These are phyloP conservation scores for Petroica traversi DNA, from an alignment of 2,113 vertebrate genomes.

Conservation along the genomic window DNA sequence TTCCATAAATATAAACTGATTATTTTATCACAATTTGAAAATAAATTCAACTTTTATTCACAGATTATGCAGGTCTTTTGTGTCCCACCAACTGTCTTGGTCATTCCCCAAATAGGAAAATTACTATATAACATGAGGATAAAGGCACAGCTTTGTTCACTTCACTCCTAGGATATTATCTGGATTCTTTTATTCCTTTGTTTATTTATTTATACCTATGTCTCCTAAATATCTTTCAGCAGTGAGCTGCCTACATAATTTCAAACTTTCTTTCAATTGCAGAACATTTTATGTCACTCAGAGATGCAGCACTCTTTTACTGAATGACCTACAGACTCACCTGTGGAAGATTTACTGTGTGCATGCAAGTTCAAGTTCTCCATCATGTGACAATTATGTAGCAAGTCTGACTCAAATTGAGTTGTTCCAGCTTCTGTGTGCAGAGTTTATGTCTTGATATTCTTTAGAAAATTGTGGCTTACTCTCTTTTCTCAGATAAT, in stretches of 20 bases:
- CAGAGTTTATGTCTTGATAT: background rate
- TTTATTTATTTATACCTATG: background rate
- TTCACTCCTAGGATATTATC: background rate
- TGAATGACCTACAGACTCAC: background rate
- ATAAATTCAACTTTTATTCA: background rate
- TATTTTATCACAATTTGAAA: background rate
- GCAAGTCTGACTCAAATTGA: background rate
- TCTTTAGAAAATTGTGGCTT: background rate
- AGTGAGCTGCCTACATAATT: background rate
- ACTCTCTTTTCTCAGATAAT: background rate
- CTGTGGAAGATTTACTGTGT: background rate
- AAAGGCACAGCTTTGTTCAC: rapidly evolving
- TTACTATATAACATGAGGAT: background rate
- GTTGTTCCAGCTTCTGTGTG: background rate
- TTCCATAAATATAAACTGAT: background rate
- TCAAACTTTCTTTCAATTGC: background rate
- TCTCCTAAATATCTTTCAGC: background rate
- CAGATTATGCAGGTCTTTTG: background rate
- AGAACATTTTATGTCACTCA: background rate
- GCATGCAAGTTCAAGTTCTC: background rate
- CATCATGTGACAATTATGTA: background rate
- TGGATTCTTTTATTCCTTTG: background rate
- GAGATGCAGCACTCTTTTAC: background rate
- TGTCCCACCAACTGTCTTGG: background rate
- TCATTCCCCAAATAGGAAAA: background rate